Evolutionary conservation across 2,888 invertebrate species (phyloP), one percentile per base, ranked within the genome.

Genomic region (Tenthredo livida): DNA sequence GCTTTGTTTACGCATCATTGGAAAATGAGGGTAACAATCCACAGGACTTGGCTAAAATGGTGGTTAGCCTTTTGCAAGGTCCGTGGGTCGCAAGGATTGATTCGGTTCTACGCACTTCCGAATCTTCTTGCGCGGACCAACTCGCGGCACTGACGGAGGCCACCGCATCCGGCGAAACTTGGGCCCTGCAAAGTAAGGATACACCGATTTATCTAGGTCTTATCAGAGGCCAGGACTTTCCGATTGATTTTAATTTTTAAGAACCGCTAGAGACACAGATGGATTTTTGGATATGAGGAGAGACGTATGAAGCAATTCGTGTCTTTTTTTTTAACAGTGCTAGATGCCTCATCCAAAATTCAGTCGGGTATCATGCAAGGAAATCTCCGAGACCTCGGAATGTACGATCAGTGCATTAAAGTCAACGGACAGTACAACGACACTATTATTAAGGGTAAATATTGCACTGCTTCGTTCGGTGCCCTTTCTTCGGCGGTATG

Each of bases 261-360:
- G 50, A 50, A 50, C 6, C 50, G 6, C 50, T 50, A 17, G 50
- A 50, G 17, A 50, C 5, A 5, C 0, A 17, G 17, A 17, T 50
- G 5, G n/a, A 50, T 50, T 50, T 5, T 17, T 50, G 0, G n/a
- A 54, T 15, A 25, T 61, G 54, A n/a, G 54, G 54, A 54, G n/a
- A n/a, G 54, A 54, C n/a, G 29, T 29, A n/a, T 17, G 7, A 7
- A 50, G 17, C n/a, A 2, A 54, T 2, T n/a, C n/a, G 54, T 54
- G 0, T 54, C n/a, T 54, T 54, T 50, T 67, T 84, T 85, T 84
- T 73, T 91, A 91, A 61, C 88, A 94, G 94, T 94, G 94, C 87
- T 94, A 40, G 94, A 95, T 88, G 91, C 94, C 0, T 93, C 94
- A 2, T 94, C 94, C 2, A 94, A 94, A 88, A 87, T 94, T 0